Evolutionary conservation across 2,797 vertebrate genomes (phyloP).

Genomic region (Chaetophractus vellerosus): DNA sequence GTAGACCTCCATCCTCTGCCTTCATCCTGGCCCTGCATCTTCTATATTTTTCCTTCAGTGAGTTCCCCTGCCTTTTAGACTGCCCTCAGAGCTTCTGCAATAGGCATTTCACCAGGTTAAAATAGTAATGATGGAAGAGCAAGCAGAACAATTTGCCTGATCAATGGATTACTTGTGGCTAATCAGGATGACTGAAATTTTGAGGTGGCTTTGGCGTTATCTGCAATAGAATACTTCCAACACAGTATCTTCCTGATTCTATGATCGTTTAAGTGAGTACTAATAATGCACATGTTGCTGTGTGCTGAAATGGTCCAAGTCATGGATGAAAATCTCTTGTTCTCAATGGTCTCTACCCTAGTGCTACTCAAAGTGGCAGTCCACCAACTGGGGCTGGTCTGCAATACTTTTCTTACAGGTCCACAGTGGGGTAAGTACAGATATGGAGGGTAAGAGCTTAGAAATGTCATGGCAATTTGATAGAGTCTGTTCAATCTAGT

Average conservation of each 20-base stretch:
- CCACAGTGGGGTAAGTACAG: neutral
- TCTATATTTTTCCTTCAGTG: neutral
- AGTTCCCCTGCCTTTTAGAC: neutral
- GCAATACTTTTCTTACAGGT: neutral
- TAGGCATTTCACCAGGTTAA: neutral
- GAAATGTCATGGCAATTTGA: neutral
- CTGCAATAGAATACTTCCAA: neutral
- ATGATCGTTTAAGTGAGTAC: neutral
- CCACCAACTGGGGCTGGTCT: neutral
- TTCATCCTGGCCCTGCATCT: neutral
- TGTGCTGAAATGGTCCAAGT: neutral
- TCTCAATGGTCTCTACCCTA: neutral
- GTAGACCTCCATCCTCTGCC: constrained; percentile 7
- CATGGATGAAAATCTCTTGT: neutral
- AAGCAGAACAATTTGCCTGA: neutral
- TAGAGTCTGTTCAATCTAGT: neutral
- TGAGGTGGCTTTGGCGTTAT: neutral
- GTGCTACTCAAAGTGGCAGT: neutral
- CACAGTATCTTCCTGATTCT: neutral
- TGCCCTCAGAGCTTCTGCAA: neutral
- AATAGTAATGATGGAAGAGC: neutral
- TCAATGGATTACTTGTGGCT: neutral
- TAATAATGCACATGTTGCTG: neutral
- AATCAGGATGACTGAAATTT: neutral
- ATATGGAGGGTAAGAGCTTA: neutral